These are phyloP conservation scores for Microtus richardsoni DNA, from an alignment of 2,113 vertebrate genomes.

Conservation along the genomic window DNA sequence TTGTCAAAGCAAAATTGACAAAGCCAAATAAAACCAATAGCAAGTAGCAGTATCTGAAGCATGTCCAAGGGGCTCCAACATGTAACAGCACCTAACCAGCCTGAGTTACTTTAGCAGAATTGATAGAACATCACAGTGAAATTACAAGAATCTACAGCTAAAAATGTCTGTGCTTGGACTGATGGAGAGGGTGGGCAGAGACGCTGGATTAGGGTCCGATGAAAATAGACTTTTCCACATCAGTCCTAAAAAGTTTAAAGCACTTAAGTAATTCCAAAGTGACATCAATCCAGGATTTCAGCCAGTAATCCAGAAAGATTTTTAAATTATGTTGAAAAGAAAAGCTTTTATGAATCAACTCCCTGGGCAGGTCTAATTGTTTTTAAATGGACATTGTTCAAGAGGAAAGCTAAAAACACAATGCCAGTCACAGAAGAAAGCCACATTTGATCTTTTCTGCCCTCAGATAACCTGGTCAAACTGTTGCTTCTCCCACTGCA, in stretches of 20 bases:
- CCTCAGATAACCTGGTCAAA: slow-evolving; percentile 86
- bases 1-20: slow-evolving; percentile 45
- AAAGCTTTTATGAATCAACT: slow-evolving; percentile 73
- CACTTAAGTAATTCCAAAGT: slow-evolving; percentile 71
- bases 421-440: slow-evolving; percentile 83
- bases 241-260: slow-evolving; percentile 77
- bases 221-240: slow-evolving; percentile 69
- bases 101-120: slow-evolving; percentile 65
- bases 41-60: slow-evolving; percentile 34
- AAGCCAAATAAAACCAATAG: slow-evolving; percentile 44
- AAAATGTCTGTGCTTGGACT: background rate
- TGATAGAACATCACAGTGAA: slow-evolving; percentile 65
- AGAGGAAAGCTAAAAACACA: slow-evolving; percentile 82
- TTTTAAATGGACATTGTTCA: slow-evolving; percentile 80
- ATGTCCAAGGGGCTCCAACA: background rate
- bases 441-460: slow-evolving; percentile 86
- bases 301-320: slow-evolving; percentile 79
- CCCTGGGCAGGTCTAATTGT: slow-evolving; percentile 55
- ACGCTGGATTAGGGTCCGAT: background rate
- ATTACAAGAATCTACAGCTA: slow-evolving; percentile 56
- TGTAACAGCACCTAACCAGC: background rate
- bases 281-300: slow-evolving; percentile 77
- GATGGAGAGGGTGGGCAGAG: background rate
- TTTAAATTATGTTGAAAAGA: slow-evolving; percentile 79
- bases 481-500: slow-evolving; percentile 75